Evolutionary conservation across 1,140 invertebrate species (phyloP), one percentile per base, ranked within the genome.

Genomic region (Nasonia vitripennis): DNA sequence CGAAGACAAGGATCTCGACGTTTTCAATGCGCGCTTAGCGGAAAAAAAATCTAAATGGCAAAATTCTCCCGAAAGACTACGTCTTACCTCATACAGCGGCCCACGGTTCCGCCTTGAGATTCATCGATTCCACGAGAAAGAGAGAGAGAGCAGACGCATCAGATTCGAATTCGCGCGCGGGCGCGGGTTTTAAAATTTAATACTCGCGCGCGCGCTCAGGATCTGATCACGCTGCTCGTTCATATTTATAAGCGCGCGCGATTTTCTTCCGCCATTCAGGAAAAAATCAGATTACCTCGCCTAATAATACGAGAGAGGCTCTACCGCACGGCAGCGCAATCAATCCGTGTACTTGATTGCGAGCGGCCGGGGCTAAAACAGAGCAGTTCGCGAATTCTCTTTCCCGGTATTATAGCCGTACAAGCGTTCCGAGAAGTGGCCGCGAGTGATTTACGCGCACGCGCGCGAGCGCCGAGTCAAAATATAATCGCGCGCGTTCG

Each of bases 191-290:
- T 45, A 41, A 71, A 78, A 78, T 70, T 48, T 71, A 51, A 81
- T 51, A 78, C 41, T 17, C 41, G 34, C 27, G 55, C 10, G 12
- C 27, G 62, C 27, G 27, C 27, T 27, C n/a, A 17, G 34, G 11
- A 12, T 14, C n/a, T 37, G 31, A 41, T 20, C 31, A 51, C 27
- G 17, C 14, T 3, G 48, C 23, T 27, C 14, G 2, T 20, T 23
- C n/a, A 70, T 83, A 78, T 83, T 83, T 78, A 83, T 78, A 78
- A 83, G 74, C 10, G 41, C 10, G 41, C 27, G 17, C 55, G 55
- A 71, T 83, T 78, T 78, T 68, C 82, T 23, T 12, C 23, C 37
- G 55, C 78, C 9, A 20, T n/a, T 45, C 41, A 45, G 1, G 51
- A 51, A 41, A 83, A 77, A 83, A 77, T 27, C 81, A 68, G 81